Base-by-base conservation (phyloP, 2,888 invertebrate species). In the Exocentrus adspersus region DNA sequence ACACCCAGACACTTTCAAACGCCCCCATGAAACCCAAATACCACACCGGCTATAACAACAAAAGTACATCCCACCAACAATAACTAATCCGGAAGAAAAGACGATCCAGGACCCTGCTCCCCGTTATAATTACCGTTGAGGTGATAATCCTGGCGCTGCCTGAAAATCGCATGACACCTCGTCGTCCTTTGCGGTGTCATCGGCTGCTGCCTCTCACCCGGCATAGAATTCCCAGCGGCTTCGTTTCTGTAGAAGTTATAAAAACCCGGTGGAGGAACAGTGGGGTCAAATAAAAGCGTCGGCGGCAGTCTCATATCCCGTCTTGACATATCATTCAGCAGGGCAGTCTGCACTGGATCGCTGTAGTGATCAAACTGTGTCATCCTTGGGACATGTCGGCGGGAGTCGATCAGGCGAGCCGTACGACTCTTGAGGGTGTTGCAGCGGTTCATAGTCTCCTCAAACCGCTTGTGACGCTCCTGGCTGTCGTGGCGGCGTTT, bases 391-490 rank as follows among this genome's bases (percentile, higher is more conserved):
- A 48, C 30, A 4, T 16, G 32, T 5, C 53, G 60, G 9, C 20
- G 43, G 0, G 37, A 37, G 48, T 65, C 65, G 12, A 62, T 42
- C 14, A 66, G 9, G 10, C 51, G 53, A 21, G 56, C 57, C 3
- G 62, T 61, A 5, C 50, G 57, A 2, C 68, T 71, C 60, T 75
- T 70, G 14, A 72, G 60, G 4, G 68, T 60, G 74, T 84, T 86
- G 28, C 83, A 80, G 58, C 81, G 73, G 71, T 83, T 83, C 81
- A 81, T 82, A 41, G 77, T 75, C 30, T 74, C 73, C 65, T 82
- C 82, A 65, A 80, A 82, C 32, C 75, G 72, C 41, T 77, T 77
- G 64, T 80, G 75, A 5, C 79, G 75, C 63, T 80, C 78, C 19
- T 73, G 57, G 51, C 78, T 77, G 61, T 72, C 72, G 51, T 77